These are phyloP conservation scores for Ganaspis sp. DNA, from an alignment of 1,140 invertebrate species.

Conservation along the genomic window DNA sequence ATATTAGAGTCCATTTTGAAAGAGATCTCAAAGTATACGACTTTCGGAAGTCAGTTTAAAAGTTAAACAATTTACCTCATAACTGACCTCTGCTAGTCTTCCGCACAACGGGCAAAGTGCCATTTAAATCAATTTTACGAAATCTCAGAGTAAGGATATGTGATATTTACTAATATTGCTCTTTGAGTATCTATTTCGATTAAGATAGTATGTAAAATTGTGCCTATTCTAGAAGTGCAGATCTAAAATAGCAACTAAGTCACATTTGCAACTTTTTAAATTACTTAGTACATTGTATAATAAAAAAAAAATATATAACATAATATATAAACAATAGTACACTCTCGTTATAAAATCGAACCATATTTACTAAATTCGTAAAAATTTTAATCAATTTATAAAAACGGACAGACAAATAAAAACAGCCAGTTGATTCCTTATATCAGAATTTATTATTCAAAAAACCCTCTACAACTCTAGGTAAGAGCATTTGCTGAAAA, in stretches of 20 bases:
- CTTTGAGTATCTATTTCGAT: neutral
- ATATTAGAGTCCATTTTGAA: slow-evolving; percentile 9
- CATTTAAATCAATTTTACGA: slow-evolving; percentile 19
- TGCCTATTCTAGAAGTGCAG: slow-evolving; percentile 11
- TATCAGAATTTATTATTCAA: neutral
- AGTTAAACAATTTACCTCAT: neutral
- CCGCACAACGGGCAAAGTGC: slow-evolving; percentile 17
- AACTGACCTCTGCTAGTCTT: neutral
- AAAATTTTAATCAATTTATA: slow-evolving; percentile 13
- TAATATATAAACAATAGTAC: too few species aligned
- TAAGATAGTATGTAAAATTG: slow-evolving; percentile 22
- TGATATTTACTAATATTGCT: slow-evolving; percentile 12
- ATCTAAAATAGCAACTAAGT: neutral
- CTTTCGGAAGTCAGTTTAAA: neutral
- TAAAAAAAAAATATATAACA: too few species aligned
- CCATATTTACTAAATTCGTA: neutral
- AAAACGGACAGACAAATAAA: slow-evolving; percentile 21
- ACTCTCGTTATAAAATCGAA: neutral
- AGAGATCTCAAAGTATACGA: neutral
- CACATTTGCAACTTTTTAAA: slow-evolving; percentile 3
- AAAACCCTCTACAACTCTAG: neutral
- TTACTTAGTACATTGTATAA: neutral
- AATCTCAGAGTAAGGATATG: slow-evolving; percentile 8
- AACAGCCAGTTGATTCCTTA: neutral
- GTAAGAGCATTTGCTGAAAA: neutral